Conservation (phyloP, 2,888 invertebrate genomes). For the Hydrotaea diabolus region DNA sequence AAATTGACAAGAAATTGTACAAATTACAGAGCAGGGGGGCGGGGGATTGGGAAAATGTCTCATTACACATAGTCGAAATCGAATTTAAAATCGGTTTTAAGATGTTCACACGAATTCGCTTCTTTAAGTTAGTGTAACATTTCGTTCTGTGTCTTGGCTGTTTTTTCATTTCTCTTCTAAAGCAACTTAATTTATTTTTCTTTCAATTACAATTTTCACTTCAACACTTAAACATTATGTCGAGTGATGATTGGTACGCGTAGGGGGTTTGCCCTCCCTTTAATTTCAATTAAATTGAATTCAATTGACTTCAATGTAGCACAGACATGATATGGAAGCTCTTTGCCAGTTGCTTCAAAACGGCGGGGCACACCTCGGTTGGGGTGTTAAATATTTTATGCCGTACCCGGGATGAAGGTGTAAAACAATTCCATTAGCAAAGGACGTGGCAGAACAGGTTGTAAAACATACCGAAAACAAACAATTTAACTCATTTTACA, state of each 20-base stretch:
- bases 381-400: conserved; percentile 25
- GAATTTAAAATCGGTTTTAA: background rate
- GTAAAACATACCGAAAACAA: conserved; percentile 53
- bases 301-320: conserved; percentile 6
- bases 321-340: background rate
- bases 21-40: background rate
- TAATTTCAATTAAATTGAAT: conserved; percentile 27
- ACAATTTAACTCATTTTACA: conserved; percentile 49
- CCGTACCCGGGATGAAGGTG: background rate
- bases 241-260: background rate
- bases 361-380: background rate
- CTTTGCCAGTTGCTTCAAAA: background rate
- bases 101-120: background rate
- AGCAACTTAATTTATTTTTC: conserved; percentile 29
- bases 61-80: conserved; percentile 11
- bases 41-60: background rate
- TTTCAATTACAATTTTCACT: conserved; percentile 26
- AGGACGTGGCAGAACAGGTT: conserved; percentile 28
- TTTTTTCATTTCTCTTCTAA: no score
- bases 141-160: background rate
- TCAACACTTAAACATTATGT: background rate
- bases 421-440: conserved; percentile 20
- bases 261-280: background rate
- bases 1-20: background rate
- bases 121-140: no score